phyloP scores from a whole-genome alignment of 2,797 vertebrate species.

The Hippocampus kuda region DNA sequence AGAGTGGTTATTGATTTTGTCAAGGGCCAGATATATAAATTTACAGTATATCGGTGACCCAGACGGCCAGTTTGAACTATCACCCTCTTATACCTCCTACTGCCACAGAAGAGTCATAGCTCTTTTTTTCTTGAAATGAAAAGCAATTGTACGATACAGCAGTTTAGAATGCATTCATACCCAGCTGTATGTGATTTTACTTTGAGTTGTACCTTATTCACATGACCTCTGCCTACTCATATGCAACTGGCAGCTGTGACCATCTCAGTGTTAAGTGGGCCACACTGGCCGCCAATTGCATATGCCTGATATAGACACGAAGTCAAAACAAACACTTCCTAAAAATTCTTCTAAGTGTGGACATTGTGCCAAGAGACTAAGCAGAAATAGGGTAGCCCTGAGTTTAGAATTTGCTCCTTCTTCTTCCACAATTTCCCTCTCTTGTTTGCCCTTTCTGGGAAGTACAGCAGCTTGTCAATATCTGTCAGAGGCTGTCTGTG shows the following conservation, averaged over 20 bases:
- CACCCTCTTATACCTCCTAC: neutral
- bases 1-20: too few relatives aligned
- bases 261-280: neutral
- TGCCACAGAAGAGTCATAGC: neutral
- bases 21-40: neutral
- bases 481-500: constrained; percentile 55
- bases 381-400: constrained; percentile 13
- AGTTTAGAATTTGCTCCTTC: constrained; percentile 22
- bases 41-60: neutral
- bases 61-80: neutral
- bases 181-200: neutral
- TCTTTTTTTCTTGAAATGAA: neutral
- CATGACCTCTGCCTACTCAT: neutral
- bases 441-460: constrained; percentile 46
- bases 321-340: neutral
- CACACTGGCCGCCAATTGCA: neutral
- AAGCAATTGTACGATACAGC: neutral
- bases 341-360: neutral
- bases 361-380: constrained; percentile 3
- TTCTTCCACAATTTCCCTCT: constrained; percentile 10
- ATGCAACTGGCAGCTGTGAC: neutral
- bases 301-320: neutral
- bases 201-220: neutral
- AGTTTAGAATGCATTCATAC: neutral
- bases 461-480: constrained; percentile 58